phyloP scores from a whole-genome alignment of 2,797 vertebrate species.

The Antrozous pallidus region DNA sequence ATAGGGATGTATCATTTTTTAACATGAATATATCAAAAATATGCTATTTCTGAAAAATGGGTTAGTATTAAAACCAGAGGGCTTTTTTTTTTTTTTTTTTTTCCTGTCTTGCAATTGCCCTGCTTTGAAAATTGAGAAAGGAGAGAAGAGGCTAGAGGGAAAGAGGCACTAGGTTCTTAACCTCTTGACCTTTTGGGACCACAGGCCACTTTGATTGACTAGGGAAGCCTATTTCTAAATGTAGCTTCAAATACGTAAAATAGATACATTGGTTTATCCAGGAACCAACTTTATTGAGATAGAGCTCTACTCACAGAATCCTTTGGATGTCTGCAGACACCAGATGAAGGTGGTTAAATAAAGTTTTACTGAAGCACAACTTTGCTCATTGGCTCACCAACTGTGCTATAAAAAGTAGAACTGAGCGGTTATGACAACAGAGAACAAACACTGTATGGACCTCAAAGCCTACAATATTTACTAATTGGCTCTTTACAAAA shows the following conservation, averaged over 20 bases:
- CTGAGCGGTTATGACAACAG: not conserved
- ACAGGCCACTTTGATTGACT: not conserved
- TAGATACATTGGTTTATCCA: not conserved
- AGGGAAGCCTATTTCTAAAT: not conserved
- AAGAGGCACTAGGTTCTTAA: not conserved
- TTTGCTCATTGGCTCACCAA: not conserved
- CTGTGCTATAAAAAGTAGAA: not conserved
- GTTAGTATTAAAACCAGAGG: not conserved
- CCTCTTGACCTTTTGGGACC: not conserved
- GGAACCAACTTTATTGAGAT: not conserved
- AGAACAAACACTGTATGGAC: not conserved
- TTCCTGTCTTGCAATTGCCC: not conserved
- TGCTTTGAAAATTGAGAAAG: not conserved
- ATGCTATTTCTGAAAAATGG: not conserved
- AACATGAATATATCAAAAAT: not conserved
- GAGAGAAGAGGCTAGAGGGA: not conserved
- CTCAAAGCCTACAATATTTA: not conserved
- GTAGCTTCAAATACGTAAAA: not conserved
- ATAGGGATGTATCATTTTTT: not conserved
- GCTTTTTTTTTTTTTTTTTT: not conserved
- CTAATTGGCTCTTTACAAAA: not conserved
- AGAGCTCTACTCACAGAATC: not conserved
- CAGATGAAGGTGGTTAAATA: not conserved
- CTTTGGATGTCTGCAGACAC: not conserved
- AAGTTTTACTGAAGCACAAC: not conserved